phyloP scores from a whole-genome alignment of 2,888 invertebrate genomes.

The Scaptomyza tumidula region DNA sequence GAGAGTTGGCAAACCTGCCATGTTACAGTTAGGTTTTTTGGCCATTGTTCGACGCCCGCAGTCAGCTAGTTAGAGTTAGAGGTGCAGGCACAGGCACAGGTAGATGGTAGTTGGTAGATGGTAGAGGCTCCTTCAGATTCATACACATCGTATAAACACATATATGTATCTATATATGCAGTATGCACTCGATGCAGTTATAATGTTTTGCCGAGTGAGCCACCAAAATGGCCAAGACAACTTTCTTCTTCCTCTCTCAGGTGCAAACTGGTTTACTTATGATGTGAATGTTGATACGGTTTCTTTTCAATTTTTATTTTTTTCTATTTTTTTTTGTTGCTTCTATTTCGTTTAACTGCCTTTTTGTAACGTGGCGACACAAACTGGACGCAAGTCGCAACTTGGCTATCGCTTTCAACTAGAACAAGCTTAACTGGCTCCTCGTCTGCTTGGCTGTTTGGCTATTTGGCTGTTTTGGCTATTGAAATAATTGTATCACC shows the following conservation, averaged over 20 bases:
- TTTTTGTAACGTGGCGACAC: conserved; percentile 61
- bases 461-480: conserved; percentile 38
- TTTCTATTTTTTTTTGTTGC: conserved; percentile 44
- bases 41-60: conserved; percentile 75
- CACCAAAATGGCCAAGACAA: conserved; percentile 79
- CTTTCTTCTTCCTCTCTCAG: conserved; percentile 80
- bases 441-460: conserved; percentile 1
- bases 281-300: conserved; percentile 80
- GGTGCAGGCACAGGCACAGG: conserved; percentile 1
- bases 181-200: conserved; percentile 60
- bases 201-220: conserved; percentile 56
- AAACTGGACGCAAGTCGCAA: conserved; percentile 43
- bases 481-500: conserved; percentile 76
- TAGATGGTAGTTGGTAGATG: background rate
- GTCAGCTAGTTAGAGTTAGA: conserved; percentile 41
- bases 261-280: conserved; percentile 80
- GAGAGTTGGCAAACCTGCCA: conserved; percentile 52
- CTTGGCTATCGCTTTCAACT: conserved; percentile 76
- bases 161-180: conserved; percentile 22
- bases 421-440: conserved; percentile 77
- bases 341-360: conserved; percentile 69
- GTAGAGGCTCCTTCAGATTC: conserved; percentile 58
- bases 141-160: conserved; percentile 22
- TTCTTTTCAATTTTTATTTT: conserved; percentile 69
- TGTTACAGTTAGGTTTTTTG: conserved; percentile 74